These are phyloP conservation scores for Ips nitidus DNA, from an alignment of 1,140 invertebrate genomes.

Conservation along the genomic window DNA sequence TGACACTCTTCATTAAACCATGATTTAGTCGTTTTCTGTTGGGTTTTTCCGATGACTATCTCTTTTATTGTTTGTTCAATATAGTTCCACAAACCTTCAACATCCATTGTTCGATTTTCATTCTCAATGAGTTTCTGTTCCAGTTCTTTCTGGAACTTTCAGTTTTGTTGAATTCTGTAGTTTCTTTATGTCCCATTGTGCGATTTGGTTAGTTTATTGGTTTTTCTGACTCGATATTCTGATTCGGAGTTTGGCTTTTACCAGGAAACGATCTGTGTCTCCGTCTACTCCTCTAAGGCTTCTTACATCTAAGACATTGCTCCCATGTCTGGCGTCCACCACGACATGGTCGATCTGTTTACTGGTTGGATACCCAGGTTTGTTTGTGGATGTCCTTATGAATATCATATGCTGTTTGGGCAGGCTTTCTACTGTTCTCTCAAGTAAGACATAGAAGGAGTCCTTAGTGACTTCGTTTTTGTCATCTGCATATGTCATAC, in stretches of 20 bases:
- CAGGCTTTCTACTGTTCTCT: too few relatives aligned
- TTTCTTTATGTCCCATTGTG: slow-evolving; percentile 12
- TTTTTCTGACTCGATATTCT: slow-evolving; percentile 18
- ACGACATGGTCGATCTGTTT: background rate
- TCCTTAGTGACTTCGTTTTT: too few relatives aligned
- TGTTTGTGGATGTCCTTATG: background rate
- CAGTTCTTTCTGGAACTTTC: too few relatives aligned
- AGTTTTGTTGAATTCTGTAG: background rate
- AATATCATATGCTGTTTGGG: background rate
- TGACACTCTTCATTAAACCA: too few relatives aligned
- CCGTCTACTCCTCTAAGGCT: too few relatives aligned
- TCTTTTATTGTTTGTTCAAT: too few relatives aligned
- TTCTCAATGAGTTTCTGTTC: too few relatives aligned
- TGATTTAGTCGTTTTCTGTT: too few relatives aligned
- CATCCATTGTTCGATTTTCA: too few relatives aligned
- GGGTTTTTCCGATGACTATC: too few relatives aligned
- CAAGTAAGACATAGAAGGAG: too few relatives aligned
- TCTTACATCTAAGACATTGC: background rate
- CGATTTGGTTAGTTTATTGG: slow-evolving; percentile 4
- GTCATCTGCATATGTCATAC: background rate
- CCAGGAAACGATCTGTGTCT: background rate
- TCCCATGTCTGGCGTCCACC: slow-evolving; percentile 2
- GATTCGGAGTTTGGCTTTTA: slow-evolving; percentile 14
- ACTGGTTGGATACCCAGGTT: background rate
- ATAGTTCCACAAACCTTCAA: too few relatives aligned